These are phyloP conservation scores for Orthonychiurus folsomi DNA, from an alignment of 2,888 invertebrate species.

Conservation along the genomic window DNA sequence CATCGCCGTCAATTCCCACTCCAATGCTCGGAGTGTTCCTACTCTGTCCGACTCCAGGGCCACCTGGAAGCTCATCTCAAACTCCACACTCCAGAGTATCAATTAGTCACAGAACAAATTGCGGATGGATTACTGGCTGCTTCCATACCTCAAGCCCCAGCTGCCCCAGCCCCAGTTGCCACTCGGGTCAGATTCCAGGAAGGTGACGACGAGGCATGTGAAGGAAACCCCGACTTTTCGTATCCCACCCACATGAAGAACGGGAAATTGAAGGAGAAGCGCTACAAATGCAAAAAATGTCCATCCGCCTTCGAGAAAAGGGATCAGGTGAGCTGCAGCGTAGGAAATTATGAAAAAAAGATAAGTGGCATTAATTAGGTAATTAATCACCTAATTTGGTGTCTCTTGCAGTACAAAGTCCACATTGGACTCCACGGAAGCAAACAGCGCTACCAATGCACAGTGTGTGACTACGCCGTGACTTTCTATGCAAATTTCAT, in stretches of 20 bases:
- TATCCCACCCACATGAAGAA: constrained; percentile 67
- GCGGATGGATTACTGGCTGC: constrained; percentile 25
- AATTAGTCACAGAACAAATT: constrained; percentile 44
- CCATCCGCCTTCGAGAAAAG: constrained; percentile 80
- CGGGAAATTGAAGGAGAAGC: constrained; percentile 63
- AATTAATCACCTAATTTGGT: too few relatives aligned
- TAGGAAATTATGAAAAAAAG: too few relatives aligned
- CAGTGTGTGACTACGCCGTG: constrained; percentile 77
- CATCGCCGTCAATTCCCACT: constrained; percentile 57
- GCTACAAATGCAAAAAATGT: constrained; percentile 74
- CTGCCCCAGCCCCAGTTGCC: background rate
- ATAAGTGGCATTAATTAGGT: too few relatives aligned
- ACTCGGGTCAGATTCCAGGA: background rate
- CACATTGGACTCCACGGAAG: constrained; percentile 75
- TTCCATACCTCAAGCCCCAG: background rate
- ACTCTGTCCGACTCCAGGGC: constrained; percentile 57
- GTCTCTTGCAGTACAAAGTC: constrained; percentile 74
- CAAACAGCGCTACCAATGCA: constrained; percentile 71
- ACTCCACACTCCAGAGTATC: constrained; percentile 70
- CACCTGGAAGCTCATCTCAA: constrained; percentile 60
- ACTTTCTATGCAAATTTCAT: constrained; percentile 75
- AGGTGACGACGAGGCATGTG: constrained; percentile 40
- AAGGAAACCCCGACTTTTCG: constrained; percentile 66
- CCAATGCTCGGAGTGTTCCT: constrained; percentile 68
- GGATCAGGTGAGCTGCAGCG: too few relatives aligned